Conservation (phyloP, 2,113 vertebrate genomes). For the Misgurnus anguillicaudatus region DNA sequence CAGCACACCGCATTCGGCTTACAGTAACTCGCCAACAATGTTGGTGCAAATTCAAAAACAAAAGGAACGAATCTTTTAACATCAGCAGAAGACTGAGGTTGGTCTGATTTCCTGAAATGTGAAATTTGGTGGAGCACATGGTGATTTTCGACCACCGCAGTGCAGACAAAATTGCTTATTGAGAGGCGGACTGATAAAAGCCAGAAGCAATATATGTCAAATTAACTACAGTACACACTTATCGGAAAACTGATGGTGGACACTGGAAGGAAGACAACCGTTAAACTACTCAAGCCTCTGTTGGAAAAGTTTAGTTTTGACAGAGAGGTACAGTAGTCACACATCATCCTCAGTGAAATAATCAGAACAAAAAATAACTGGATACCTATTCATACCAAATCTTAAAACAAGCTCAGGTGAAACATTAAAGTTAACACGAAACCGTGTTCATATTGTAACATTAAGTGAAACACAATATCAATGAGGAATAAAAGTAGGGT, state of each 20-base stretch:
- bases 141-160: neutral
- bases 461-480: too few relatives aligned
- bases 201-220: neutral
- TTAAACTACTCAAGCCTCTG: neutral
- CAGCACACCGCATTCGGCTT: neutral
- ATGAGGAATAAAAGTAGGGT: too few relatives aligned
- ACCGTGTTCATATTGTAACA: too few relatives aligned
- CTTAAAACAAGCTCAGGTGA: too few relatives aligned
- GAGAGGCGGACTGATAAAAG: neutral
- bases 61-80: neutral
- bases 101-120: neutral
- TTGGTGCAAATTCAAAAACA: neutral
- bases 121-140: neutral
- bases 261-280: neutral
- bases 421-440: too few relatives aligned
- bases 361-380: neutral
- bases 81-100: neutral
- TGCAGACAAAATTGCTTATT: constrained; percentile 5
- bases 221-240: neutral
- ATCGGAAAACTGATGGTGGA: constrained; percentile 2
- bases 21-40: neutral
- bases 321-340: neutral
- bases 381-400: too few relatives aligned
- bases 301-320: neutral
- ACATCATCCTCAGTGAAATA: too few relatives aligned